Conservation (phyloP, 1,140 invertebrate species). For the Ptiloglossa arizonensis region DNA sequence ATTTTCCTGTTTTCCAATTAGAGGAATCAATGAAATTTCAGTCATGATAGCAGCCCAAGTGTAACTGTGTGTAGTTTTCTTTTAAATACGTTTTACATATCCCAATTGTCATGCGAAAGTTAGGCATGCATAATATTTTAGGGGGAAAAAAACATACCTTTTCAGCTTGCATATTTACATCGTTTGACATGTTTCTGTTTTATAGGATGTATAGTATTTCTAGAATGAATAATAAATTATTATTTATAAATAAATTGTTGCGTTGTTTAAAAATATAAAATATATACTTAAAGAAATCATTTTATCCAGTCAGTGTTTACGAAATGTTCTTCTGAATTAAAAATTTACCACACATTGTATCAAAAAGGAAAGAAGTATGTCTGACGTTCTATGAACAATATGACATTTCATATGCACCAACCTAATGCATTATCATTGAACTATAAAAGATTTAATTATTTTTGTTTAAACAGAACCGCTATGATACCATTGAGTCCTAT, state of each 20-base stretch:
- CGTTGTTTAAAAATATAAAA: neutral
- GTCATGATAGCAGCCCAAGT: constrained; percentile 50
- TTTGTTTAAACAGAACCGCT: neutral
- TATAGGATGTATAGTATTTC: constrained; percentile 32
- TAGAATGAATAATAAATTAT: constrained; percentile 7
- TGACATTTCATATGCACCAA: neutral
- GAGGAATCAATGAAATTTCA: constrained; percentile 55
- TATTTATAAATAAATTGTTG: neutral
- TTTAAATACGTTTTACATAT: constrained; percentile 51
- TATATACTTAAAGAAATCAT: neutral
- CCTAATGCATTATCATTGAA: neutral
- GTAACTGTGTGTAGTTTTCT: constrained; percentile 32
- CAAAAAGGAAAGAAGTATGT: too few relatives aligned
- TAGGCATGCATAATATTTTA: constrained; percentile 49
- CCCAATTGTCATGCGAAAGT: constrained; percentile 42
- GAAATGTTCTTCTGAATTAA: too few relatives aligned
- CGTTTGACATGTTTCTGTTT: constrained; percentile 72
- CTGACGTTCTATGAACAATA: neutral
- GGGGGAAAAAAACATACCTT: constrained; percentile 68
- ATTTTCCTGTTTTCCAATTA: constrained; percentile 53
- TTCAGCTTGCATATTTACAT: constrained; percentile 76
- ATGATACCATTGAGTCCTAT: neutral
- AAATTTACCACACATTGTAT: too few relatives aligned
- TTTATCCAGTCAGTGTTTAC: too few relatives aligned
- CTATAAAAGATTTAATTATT: neutral